Base-by-base conservation (phyloP, 2,888 invertebrate genomes). In the Corythucha ciliata region DNA sequence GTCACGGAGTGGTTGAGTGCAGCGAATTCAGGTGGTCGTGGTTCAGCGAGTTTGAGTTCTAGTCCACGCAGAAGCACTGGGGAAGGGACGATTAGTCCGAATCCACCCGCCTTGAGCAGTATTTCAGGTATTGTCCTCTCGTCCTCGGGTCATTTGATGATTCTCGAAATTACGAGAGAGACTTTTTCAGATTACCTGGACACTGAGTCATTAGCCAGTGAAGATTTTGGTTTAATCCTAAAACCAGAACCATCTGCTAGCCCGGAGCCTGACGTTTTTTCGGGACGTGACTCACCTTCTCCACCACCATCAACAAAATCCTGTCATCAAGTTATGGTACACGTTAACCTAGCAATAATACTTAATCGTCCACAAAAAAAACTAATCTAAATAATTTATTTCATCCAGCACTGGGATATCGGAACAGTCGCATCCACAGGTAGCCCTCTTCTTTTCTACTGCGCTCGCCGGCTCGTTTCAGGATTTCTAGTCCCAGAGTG, bases 401-500 rank as follows among this genome's bases (percentile, higher is more conserved):
- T 22, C 24, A 5, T 40, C 8, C 14, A 54, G 54, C 45, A 46
- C 12, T 68, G 80, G 27, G 76, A 80, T 59, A 77, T 84, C 48
- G 88, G 88, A 1, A 69, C 73, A 20, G 72, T 78, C 21, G 69
- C 72, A 4, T 85, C 86, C 56, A 34, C n/a, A 22, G 71, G 73
- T 8, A 78, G 78, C 56, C 69, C 79, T 0, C 77, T 83, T 0
- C 65, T 89, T 5, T 72, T 80, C 45, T 86, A 81, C 66, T 84
- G 84, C 60, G 75, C 80, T 6, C 73, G 89, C 57, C 72, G 85
- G 52, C 68, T 91, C 4, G 75, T 77, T 14, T 80, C 81, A 8
- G 76, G 78, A 51, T 90, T 87, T 66, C 70, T 91, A 21, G 67
- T 90, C 24, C 74, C 78, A 12, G 86, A 84, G 0, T 70, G 72